These are phyloP conservation scores for Siniperca knerii DNA, from an alignment of 2,113 vertebrate genomes.

Conservation along the genomic window DNA sequence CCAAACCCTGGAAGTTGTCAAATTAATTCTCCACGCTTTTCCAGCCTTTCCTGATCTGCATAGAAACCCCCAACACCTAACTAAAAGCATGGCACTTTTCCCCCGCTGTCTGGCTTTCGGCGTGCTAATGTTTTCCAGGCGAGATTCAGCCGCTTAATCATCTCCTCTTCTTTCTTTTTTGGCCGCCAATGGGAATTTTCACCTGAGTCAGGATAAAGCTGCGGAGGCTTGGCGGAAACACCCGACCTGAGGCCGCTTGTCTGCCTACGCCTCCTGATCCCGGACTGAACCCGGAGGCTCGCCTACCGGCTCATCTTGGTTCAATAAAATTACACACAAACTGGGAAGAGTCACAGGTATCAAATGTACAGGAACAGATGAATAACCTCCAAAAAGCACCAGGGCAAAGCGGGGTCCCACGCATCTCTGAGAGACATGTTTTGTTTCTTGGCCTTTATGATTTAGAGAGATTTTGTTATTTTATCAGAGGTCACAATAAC, in stretches of 20 bases:
- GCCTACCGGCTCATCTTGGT: background rate
- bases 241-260: slow-evolving; percentile 45
- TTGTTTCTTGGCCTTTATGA: background rate
- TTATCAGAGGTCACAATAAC: background rate
- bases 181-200: slow-evolving; percentile 61
- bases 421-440: background rate
- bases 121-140: slow-evolving; percentile 76
- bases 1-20: background rate
- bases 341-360: slow-evolving; percentile 1
- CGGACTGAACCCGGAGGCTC: slow-evolving; percentile 21
- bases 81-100: slow-evolving; percentile 41
- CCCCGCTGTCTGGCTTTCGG: slow-evolving; percentile 42
- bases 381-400: slow-evolving; percentile 20
- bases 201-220: slow-evolving; percentile 74
- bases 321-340: background rate
- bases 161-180: slow-evolving; percentile 20
- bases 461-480: background rate
- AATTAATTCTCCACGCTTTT: background rate
- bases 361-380: slow-evolving; percentile 6
- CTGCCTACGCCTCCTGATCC: slow-evolving; percentile 32
- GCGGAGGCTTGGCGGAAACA: slow-evolving; percentile 31
- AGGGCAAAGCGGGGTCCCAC: fast-evolving
- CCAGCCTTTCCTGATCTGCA: background rate
- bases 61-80: slow-evolving; percentile 38
- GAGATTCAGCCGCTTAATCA: slow-evolving; percentile 68